Base-by-base conservation (phyloP, 2,888 invertebrate species). In the Agonopterix subpropinquella region DNA sequence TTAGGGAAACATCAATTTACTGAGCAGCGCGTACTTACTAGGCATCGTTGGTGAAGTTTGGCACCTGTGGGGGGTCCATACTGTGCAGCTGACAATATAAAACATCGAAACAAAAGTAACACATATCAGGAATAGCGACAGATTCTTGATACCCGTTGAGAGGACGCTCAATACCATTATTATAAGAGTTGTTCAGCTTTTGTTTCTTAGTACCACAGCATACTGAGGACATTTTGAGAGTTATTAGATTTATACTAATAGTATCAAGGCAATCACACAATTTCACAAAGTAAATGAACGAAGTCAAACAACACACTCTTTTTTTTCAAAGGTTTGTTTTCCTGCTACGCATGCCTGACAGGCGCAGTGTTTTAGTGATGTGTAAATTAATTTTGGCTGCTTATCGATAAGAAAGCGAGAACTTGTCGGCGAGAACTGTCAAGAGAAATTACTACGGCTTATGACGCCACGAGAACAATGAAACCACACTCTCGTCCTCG, bases 31-130 rank as follows among this genome's bases (percentile, higher is more conserved):
- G 53, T 76, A 93, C 96, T 95, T 91, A 98, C 97, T 94, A 98
- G 78, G 96, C 93, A 76, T 98, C 97, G 81, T 98, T 98, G 74
- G 96, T 95, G 86, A 99, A 98, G 83, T 92, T 91, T 70, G 98
- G 97, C 65, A 93, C 91, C 81, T 94, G 95, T 62, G 98, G 98
- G 64, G 96, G 94, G 65, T 98, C 97, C 80, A 96, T 91, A 80
- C 95, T 96, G 88, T 98, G 95, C 71, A 99, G 91, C 89, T 98
- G 96, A 85, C 94, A 93, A 87, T 98, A 95, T 61, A 99, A 93
- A 67, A 98, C 98, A 90, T 99, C 99, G 91, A 99, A 99, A 92
- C 99, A 99, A 90, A 96, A 99, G 91, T 95, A 96, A 80, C 98
- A 98, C 99, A 99, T 99, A 83, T 98, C 98, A 57, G 95, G 94